Percentiles rank a stretch among this genome's conserved stretches.
Evolutionary conservation across 2,113 vertebrate species (phyloP).

Genomic region (Poecile atricapillus): DNA sequence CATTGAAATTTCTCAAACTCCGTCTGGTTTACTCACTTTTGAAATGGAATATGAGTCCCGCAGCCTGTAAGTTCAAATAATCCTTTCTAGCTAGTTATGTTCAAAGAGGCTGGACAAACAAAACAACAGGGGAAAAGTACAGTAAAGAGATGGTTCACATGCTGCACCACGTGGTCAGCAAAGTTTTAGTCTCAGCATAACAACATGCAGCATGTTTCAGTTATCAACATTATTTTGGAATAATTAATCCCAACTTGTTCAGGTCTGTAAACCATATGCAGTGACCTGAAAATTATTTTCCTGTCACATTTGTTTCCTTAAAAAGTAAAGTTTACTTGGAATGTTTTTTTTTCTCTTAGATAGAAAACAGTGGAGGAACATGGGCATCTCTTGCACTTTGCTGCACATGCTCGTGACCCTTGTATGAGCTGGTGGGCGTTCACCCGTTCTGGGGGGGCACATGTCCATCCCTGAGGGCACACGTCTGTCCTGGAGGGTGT

Average conservation of each 20-base stretch:
- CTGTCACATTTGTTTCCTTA: not conserved
- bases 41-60: too few species aligned
- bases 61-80: too few species aligned
- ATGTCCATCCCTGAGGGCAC: fast-evolving
- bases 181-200: not conserved
- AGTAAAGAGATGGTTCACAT: not conserved
- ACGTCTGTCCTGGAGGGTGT: not conserved
- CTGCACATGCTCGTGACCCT: fast-evolving
- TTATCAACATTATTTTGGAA: not conserved
- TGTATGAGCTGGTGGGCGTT: not conserved
- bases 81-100: too few species aligned
- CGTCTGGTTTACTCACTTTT: too few species aligned
- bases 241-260: not conserved
- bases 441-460: not conserved
- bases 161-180: not conserved
- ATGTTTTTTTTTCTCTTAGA: not conserved
- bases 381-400: not conserved
- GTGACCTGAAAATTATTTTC: not conserved
- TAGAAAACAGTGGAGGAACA: not conserved
- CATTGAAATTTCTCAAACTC: too few species aligned
- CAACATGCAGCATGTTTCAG: not conserved
- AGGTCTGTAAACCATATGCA: not conserved
- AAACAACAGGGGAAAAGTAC: not conserved
- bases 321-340: not conserved
- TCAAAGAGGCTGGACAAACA: not conserved